Evolutionary conservation across 2,888 invertebrate genomes (phyloP).

Genomic region (Drosophila seclusa): DNA sequence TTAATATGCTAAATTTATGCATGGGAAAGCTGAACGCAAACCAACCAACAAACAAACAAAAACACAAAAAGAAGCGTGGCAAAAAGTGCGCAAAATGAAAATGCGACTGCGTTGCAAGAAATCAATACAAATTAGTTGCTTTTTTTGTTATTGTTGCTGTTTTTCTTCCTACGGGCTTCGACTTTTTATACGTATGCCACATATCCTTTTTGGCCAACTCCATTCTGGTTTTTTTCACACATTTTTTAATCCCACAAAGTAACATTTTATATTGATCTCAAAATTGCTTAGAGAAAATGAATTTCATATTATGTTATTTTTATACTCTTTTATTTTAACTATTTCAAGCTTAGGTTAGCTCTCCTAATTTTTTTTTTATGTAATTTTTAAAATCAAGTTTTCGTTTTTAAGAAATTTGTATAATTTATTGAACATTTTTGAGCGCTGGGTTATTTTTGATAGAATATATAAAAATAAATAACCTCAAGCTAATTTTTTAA

Average conservation of each 20-base stretch:
- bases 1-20: slow-evolving; percentile 80
- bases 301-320: neutral
- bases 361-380: neutral
- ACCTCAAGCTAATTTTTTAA: neutral
- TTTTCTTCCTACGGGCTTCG: neutral
- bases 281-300: neutral
- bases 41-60: slow-evolving; percentile 53
- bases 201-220: neutral
- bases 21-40: slow-evolving; percentile 77
- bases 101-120: slow-evolving; percentile 34
- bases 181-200: neutral
- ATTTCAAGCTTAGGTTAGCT: neutral
- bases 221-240: neutral
- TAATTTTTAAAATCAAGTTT: neutral
- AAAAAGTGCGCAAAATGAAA: slow-evolving; percentile 35
- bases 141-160: slow-evolving; percentile 7
- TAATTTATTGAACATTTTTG: neutral
- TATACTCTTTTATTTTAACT: no score
- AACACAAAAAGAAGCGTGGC: slow-evolving; percentile 23
- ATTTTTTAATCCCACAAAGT: neutral
- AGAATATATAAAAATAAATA: neutral
- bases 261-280: neutral
- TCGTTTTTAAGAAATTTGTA: no score
- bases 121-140: slow-evolving; percentile 73
- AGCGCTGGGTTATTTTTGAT: neutral